These are phyloP conservation scores for Akabosia matsudoensis DNA, from an alignment of 1,140 invertebrate genomes.

Conservation along the genomic window DNA sequence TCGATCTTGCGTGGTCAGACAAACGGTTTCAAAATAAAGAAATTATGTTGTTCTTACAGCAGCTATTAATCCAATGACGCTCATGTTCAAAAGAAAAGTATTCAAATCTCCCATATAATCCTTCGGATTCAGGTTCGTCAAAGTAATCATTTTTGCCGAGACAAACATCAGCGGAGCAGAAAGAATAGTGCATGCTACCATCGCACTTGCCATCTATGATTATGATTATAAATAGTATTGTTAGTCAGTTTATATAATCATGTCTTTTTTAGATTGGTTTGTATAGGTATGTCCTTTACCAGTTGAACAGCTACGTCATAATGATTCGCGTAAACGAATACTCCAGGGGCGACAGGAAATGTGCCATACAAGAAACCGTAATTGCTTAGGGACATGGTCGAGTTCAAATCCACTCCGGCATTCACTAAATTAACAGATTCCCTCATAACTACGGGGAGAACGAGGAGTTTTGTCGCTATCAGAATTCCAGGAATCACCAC, in stretches of 20 bases:
- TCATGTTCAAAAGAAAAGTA: slow-evolving; percentile 76
- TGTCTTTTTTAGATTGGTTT: slow-evolving; percentile 13
- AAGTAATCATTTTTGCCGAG: slow-evolving; percentile 84
- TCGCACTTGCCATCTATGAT: slow-evolving; percentile 77
- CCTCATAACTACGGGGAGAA: slow-evolving; percentile 80
- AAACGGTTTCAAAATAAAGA: slow-evolving; percentile 23
- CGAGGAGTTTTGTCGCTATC: slow-evolving; percentile 85
- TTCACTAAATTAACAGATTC: slow-evolving; percentile 71
- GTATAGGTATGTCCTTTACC: slow-evolving; percentile 55
- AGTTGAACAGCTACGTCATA: slow-evolving; percentile 83
- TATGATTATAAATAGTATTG: not conserved
- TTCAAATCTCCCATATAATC: slow-evolving; percentile 73
- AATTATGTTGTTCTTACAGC: slow-evolving; percentile 55
- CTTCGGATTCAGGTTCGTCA: slow-evolving; percentile 63
- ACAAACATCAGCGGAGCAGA: slow-evolving; percentile 92
- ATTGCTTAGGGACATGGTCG: slow-evolving; percentile 76
- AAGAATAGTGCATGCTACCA: slow-evolving; percentile 90
- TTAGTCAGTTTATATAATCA: not conserved
- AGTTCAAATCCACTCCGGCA: slow-evolving; percentile 63
- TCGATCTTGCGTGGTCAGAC: not conserved
- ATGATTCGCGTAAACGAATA: slow-evolving; percentile 88
- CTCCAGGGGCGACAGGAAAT: slow-evolving; percentile 88
- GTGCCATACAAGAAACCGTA: slow-evolving; percentile 96
- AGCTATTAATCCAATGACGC: slow-evolving; percentile 69
- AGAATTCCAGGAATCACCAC: slow-evolving; percentile 78